phyloP scores from a whole-genome alignment of 92 coral and sea anemone species.

The Ricordea florida region DNA sequence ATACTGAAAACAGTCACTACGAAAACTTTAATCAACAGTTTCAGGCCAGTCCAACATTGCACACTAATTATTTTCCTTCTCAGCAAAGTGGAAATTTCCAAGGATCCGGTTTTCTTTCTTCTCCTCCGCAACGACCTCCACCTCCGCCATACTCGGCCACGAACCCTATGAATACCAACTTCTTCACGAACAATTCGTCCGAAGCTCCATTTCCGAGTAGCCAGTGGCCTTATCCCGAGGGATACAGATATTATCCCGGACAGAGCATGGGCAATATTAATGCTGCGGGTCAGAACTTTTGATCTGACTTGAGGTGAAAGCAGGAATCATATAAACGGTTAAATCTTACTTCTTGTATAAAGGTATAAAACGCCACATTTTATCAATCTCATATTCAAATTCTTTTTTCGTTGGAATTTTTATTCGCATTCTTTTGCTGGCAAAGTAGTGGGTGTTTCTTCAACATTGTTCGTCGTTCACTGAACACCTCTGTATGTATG shows the following conservation, averaged over 20 bases:
- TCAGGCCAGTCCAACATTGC: conserved; percentile 1
- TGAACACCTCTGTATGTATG: too few relatives aligned
- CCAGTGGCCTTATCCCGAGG: conserved; percentile 45
- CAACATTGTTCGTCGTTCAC: too few relatives aligned
- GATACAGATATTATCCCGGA: conserved; percentile 44
- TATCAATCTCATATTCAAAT: too few relatives aligned
- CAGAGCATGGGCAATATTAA: too few relatives aligned
- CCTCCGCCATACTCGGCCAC: conserved; percentile 28
- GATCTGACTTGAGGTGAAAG: too few relatives aligned
- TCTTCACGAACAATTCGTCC: neutral
- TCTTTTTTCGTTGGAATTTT: too few relatives aligned
- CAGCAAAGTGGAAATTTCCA: conserved; percentile 28
- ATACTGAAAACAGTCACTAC: conserved; percentile 1
- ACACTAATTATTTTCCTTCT: conserved; percentile 6
- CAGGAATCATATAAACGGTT: too few relatives aligned
- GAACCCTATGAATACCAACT: conserved; percentile 4
- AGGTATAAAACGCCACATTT: too few relatives aligned
- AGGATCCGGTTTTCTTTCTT: neutral
- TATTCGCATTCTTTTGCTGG: too few relatives aligned
- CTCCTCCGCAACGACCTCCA: conserved; percentile 24
- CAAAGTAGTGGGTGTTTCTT: too few relatives aligned
- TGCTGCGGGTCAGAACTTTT: conserved; percentile 32
- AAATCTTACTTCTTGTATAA: too few relatives aligned
- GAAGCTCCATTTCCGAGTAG: conserved; percentile 3
- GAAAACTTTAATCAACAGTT: conserved; percentile 8